Evolutionary conservation across 2,797 vertebrate species (phyloP).

Genomic region (Chelon auratus): DNA sequence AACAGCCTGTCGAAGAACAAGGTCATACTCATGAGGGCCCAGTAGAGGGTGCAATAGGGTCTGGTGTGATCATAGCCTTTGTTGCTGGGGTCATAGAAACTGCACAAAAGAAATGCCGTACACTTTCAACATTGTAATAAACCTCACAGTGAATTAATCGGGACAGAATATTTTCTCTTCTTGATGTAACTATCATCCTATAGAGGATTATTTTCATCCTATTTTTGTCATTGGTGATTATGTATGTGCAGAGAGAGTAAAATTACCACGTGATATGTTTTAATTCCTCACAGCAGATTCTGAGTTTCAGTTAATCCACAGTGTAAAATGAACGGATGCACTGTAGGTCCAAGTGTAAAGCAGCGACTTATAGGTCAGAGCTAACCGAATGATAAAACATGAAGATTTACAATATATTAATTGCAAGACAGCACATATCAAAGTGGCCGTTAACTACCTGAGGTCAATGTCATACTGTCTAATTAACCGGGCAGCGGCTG

Average conservation of each 20-base stretch:
- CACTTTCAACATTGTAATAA: conserved; percentile 14
- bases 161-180: neutral
- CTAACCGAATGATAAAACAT: conserved; percentile 76
- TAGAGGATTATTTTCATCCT: neutral
- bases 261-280: conserved; percentile 18
- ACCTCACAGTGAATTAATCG: conserved; percentile 1
- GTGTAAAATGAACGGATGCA: conserved; percentile 59
- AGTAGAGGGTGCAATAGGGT: conserved; percentile 85
- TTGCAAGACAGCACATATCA: conserved; percentile 79
- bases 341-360: conserved; percentile 43
- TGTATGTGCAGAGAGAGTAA: conserved; percentile 11
- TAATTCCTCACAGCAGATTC: conserved; percentile 28
- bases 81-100: conserved; percentile 50
- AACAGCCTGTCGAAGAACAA: neutral
- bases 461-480: conserved; percentile 84
- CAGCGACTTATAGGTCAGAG: conserved; percentile 77
- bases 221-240: neutral
- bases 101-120: conserved; percentile 27
- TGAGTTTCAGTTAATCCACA: conserved; percentile 55
- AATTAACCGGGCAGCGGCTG: conserved; percentile 81
- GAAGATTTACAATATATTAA: conserved; percentile 82
- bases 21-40: conserved; percentile 57
- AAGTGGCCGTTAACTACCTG: conserved; percentile 83
- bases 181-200: neutral
- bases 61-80: conserved; percentile 62